Evolutionary conservation across 2,888 invertebrate species (phyloP).

Genomic region (Celastrina argiolus): DNA sequence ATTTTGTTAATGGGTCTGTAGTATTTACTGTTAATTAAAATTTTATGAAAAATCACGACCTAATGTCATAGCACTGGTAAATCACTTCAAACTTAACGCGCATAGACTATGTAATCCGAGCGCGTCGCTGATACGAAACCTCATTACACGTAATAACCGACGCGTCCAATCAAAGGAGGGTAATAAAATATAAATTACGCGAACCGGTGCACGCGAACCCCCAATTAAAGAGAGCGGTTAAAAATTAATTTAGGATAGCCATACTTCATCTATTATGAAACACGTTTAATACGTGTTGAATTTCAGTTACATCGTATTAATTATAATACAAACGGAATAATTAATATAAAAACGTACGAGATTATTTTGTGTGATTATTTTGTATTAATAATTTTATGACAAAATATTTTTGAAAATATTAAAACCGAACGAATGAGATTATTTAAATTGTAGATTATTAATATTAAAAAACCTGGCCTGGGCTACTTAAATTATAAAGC

Average conservation of each 20-base stretch:
- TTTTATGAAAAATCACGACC: too few relatives aligned
- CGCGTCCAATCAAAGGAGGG: conserved; percentile 22
- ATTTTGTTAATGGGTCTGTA: too few relatives aligned
- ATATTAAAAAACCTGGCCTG: too few relatives aligned
- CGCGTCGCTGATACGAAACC: neutral
- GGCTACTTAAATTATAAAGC: too few relatives aligned
- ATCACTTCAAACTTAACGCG: too few relatives aligned
- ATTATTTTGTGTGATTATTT: neutral
- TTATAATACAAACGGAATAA: neutral
- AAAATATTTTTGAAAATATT: too few relatives aligned
- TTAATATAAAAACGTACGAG: neutral
- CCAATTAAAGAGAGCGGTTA: conserved; percentile 61
- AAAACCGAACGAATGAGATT: too few relatives aligned
- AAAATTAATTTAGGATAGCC: conserved; percentile 55
- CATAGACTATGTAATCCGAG: conserved; percentile 10
- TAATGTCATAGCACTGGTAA: too few relatives aligned
- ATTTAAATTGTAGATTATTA: too few relatives aligned
- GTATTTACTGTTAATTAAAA: too few relatives aligned
- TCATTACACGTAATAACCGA: conserved; percentile 23
- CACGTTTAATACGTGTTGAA: conserved; percentile 19
- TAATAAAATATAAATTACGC: conserved; percentile 43
- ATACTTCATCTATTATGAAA: conserved; percentile 29
- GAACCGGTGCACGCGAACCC: conserved; percentile 58
- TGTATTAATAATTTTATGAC: neutral
- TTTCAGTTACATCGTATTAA: conserved; percentile 6